Evolutionary conservation across 2,113 vertebrate genomes (phyloP).

Genomic region (Mobula hypostoma): DNA sequence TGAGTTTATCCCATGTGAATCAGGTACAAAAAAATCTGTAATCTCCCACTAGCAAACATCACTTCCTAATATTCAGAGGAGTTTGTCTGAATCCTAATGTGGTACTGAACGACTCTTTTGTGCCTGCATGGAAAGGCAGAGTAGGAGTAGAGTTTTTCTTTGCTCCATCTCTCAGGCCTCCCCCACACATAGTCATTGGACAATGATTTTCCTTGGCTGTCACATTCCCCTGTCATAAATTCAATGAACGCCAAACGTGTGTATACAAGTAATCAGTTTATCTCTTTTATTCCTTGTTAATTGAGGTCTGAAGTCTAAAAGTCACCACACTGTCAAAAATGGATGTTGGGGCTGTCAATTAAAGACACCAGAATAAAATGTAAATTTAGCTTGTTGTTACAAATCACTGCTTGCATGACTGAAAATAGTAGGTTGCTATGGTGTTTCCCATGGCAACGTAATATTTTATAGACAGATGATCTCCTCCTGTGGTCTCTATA

Average conservation of each 20-base stretch:
- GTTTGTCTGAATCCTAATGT: background rate
- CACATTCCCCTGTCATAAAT: background rate
- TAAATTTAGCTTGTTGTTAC: constrained; percentile 68
- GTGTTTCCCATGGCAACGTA: constrained; percentile 70
- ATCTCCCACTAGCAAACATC: background rate
- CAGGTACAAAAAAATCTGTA: background rate
- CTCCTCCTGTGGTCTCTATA: constrained; percentile 53
- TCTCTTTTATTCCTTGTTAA: constrained; percentile 17
- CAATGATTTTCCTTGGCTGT: background rate
- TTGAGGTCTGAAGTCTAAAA: background rate
- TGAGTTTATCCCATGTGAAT: background rate
- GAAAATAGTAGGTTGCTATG: constrained; percentile 68
- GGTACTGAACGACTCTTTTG: background rate
- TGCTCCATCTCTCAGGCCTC: background rate
- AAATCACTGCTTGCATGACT: constrained; percentile 63
- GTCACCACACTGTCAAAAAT: constrained; percentile 64
- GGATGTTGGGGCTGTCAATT: constrained; percentile 62
- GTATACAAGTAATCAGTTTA: constrained; percentile 24
- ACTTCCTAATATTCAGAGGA: background rate
- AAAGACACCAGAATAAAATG: constrained; percentile 70
- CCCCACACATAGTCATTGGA: background rate
- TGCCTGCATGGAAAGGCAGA: too few relatives aligned
- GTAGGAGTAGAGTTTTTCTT: background rate
- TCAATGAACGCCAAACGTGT: background rate
- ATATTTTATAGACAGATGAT: constrained; percentile 71